Base-by-base conservation (phyloP, 1,140 invertebrate genomes). In the Drosophila littoralis region DNA sequence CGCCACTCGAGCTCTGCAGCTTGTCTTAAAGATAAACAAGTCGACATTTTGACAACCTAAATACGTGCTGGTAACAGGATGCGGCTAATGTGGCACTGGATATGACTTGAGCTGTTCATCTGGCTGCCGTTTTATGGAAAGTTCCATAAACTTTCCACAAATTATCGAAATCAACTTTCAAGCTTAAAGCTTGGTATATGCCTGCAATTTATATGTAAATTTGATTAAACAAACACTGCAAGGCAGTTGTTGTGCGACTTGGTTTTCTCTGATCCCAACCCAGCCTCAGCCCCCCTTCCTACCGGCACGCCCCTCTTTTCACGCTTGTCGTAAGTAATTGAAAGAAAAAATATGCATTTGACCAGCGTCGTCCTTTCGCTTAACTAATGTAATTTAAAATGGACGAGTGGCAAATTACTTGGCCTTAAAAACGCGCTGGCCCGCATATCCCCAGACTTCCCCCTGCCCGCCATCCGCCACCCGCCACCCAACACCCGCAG, bases 171-270 rank as follows among this genome's bases (percentile, higher is more conserved):
- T 88, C 82, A 86, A 86, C 81, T 84, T 83, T 84, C 68, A 66
- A 77, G 22, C 78, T 81, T 86, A 63, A 76, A 81, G 68, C 77
- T 76, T 64, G 71, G 63, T 70, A 69, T 63, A 45, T 48, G 77
- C 68, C 83, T 86, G 82, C 82, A 86, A 86, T 86, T 86, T 86
- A 82, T 86, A 86, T 86, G 83, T 83, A 86, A 86, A 86, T 86
- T 88, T 86, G 75, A 88, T 86, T 88, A 88, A 88, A 75, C 55
- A 67, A 81, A 81, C 55, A 77, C 83, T 74, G 75, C 52, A 28
- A 71, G 72, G 60, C 74, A 42, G 50, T 43, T 45, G 28, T 33
- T 12, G 7, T 33, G n/a, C 43, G 7, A 13, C 40, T 32, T 57
- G 73, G 28, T 50, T 65, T 52, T 33, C 13, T 46, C 32, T 46